Percentiles rank a stretch among this genome's conserved stretches.
phyloP scores from a whole-genome alignment of 2,113 vertebrate genomes.

The Dryoscopus gambensis region DNA sequence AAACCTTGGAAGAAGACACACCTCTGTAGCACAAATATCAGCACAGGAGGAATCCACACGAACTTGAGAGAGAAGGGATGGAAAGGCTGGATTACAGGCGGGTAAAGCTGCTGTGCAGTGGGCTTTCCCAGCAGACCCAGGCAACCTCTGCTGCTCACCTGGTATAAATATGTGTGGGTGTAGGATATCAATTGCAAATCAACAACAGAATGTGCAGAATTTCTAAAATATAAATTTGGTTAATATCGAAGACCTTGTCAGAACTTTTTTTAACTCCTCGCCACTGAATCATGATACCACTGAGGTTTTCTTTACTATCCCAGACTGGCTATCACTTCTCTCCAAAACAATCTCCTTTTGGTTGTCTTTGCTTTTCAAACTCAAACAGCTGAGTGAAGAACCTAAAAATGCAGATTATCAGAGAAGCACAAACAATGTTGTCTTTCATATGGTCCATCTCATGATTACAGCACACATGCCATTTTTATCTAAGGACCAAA shows the following conservation, averaged over 20 bases:
- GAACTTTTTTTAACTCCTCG: background rate
- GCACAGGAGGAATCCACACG: accelerated
- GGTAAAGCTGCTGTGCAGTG: background rate
- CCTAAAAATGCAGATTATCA: background rate
- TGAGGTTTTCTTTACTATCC: background rate
- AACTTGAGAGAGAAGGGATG: background rate
- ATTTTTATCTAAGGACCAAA: background rate
- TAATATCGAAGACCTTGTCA: background rate
- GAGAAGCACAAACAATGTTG: background rate
- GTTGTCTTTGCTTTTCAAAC: background rate
- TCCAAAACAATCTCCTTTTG: background rate
- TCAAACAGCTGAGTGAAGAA: background rate
- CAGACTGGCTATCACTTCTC: background rate
- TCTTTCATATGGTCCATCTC: background rate
- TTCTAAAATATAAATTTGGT: background rate
- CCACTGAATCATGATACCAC: background rate
- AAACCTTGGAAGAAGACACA: background rate
- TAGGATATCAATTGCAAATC: background rate
- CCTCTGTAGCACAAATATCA: background rate
- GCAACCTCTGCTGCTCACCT: background rate
- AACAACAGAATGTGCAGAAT: background rate
- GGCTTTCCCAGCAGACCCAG: background rate
- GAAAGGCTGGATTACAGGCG: background rate
- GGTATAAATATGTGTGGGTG: background rate
- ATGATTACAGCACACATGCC: background rate